phyloP scores from a whole-genome alignment of 2,888 invertebrate species.

The Altica lythri region DNA sequence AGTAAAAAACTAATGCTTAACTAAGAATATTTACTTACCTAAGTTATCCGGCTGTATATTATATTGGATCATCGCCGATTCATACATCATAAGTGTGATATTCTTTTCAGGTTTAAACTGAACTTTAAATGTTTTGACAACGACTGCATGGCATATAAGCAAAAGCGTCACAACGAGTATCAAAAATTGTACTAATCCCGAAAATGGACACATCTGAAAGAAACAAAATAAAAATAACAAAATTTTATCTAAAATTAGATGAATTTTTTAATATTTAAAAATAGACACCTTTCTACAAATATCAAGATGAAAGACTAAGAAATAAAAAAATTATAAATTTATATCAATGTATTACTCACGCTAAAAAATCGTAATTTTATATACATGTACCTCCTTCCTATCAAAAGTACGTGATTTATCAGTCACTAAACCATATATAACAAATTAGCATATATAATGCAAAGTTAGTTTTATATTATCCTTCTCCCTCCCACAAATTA shows the following conservation, averaged over 20 bases:
- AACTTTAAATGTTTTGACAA: slow-evolving; percentile 44
- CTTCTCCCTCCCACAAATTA: background rate
- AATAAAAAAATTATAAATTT: too few species aligned
- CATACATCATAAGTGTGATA: slow-evolving; percentile 47
- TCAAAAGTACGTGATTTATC: too few species aligned
- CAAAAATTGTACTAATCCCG: slow-evolving; percentile 48
- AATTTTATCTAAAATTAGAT: background rate
- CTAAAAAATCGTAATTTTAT: too few species aligned
- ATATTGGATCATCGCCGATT: slow-evolving; percentile 42
- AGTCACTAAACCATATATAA: too few species aligned
- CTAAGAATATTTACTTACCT: slow-evolving; percentile 5
- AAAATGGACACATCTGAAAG: slow-evolving; percentile 54
- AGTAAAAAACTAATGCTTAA: too few species aligned
- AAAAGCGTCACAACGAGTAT: slow-evolving; percentile 46
- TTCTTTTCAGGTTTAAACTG: slow-evolving; percentile 46
- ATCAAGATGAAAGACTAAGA: too few species aligned
- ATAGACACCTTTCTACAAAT: too few species aligned
- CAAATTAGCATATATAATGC: too few species aligned
- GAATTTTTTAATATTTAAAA: too few species aligned
- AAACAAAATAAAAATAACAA: slow-evolving; percentile 8
- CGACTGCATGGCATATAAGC: slow-evolving; percentile 44
- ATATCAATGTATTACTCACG: too few species aligned
- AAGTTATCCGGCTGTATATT: slow-evolving; percentile 32
- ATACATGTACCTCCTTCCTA: too few species aligned
- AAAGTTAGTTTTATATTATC: background rate